These are phyloP conservation scores for Rhimphoctona megacephalus DNA, from an alignment of 2,888 invertebrate genomes.

Conservation along the genomic window DNA sequence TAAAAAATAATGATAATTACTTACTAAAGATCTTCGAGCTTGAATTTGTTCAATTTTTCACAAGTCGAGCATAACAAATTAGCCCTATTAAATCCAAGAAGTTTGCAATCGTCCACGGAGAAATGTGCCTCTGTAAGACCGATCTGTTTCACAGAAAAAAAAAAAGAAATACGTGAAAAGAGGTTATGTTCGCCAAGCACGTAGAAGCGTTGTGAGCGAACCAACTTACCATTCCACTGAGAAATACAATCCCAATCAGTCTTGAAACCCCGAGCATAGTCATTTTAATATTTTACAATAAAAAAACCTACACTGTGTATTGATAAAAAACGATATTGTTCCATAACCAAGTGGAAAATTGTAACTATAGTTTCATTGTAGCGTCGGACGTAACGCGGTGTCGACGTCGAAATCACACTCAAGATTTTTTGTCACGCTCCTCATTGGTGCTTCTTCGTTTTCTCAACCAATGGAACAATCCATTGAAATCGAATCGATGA, in stretches of 20 bases:
- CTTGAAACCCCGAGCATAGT: not conserved
- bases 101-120: constrained; percentile 93
- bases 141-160: constrained; percentile 65
- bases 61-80: constrained; percentile 96
- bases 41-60: constrained; percentile 92
- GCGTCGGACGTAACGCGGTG: not conserved
- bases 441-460: not conserved
- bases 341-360: not conserved
- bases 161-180: not conserved
- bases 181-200: constrained; percentile 9
- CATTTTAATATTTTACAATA: constrained; percentile 16
- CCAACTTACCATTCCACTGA: constrained; percentile 52
- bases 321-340: not conserved
- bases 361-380: constrained; percentile 1
- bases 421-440: not conserved
- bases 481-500: not conserved
- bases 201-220: not conserved
- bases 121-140: constrained; percentile 86
- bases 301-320: not conserved
- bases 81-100: constrained; percentile 94
- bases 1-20: constrained; percentile 19
- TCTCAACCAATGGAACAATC: not conserved
- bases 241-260: constrained; percentile 21
- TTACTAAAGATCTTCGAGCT: constrained; percentile 88
- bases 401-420: not conserved